phyloP scores from a whole-genome alignment of 2,113 vertebrate genomes.

The Tursiops truncatus region DNA sequence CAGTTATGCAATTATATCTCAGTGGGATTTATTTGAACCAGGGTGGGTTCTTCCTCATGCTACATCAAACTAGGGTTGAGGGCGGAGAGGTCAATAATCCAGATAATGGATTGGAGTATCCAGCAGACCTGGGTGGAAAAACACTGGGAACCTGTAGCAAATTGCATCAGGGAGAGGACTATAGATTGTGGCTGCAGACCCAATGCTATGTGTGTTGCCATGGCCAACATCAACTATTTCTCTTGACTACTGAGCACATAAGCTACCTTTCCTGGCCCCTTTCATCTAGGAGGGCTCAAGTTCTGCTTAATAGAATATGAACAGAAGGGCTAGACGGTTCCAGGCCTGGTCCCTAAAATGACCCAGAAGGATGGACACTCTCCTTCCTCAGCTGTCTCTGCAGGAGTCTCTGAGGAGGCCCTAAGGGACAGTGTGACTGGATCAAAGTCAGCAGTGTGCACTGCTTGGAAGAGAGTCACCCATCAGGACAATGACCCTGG shows the following conservation, averaged over 20 bases:
- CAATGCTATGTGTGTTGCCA: background rate
- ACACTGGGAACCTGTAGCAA: background rate
- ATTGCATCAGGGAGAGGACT: background rate
- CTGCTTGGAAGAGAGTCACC: background rate
- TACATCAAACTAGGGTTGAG: background rate
- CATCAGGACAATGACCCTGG: background rate
- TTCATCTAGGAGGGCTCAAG: background rate
- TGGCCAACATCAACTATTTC: background rate
- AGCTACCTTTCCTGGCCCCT: background rate
- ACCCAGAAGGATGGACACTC: background rate
- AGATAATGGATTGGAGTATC: background rate
- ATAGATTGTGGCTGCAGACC: background rate
- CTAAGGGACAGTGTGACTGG: background rate
- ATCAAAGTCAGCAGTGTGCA: background rate
- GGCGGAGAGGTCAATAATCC: background rate
- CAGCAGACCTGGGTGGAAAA: background rate
- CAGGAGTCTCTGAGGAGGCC: background rate
- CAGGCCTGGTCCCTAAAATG: background rate
- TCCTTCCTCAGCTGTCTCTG: background rate
- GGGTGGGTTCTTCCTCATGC: background rate
- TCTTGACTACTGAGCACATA: background rate
- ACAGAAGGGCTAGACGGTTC: background rate
- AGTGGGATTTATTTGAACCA: background rate
- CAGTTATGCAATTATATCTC: background rate
- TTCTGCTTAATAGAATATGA: background rate